Evolutionary conservation across 1,140 invertebrate species (phyloP), one percentile per base, ranked within the genome.

Genomic region (Lucilia cuprina): DNA sequence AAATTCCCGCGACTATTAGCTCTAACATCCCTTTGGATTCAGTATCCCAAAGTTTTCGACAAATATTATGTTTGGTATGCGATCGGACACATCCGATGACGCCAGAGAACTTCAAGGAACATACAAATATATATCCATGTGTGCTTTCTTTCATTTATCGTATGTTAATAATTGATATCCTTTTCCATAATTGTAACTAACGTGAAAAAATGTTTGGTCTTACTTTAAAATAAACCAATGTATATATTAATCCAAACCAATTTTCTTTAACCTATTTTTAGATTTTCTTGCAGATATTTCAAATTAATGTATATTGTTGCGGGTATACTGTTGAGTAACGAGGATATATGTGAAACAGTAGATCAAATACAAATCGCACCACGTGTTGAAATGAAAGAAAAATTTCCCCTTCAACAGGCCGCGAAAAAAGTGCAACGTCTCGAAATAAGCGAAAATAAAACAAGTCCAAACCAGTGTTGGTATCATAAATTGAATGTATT

Each of bases 261-360:
- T 3, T 65, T 55, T 41, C 49, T 21, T 17, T n/a, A 74, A 74
- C 5, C 5, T 25, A n/a, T 74, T 10, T 49, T 47, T 82, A 30
- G 49, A 34, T 19, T 85, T 78, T 2, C 25, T 83, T 83, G 74
- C 77, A 90, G 89, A 84, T 87, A 90, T 47, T 89, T 90, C 83
- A 90, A 90, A 85, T 85, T 90, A 85, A 89, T 90, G 85, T 90
- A 90, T 83, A 90, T 90, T 78, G 89, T 90, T 82, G 89, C 89
- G 49, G 89, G 89, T 41, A 90, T 90, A 34, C 86, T 90, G 74
- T 88, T 90, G 77, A 90, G 89, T 84, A 90, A 90, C 85, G 89
- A 89, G 80, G 88, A 90, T 85, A 88, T 90, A 55, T 90, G 89
- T 83, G 87, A 90, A 84, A 90, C 89, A 9, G 89, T 90, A 47